Conservation (phyloP, 2,888 invertebrate genomes). For the Rhagium mordax region DNA sequence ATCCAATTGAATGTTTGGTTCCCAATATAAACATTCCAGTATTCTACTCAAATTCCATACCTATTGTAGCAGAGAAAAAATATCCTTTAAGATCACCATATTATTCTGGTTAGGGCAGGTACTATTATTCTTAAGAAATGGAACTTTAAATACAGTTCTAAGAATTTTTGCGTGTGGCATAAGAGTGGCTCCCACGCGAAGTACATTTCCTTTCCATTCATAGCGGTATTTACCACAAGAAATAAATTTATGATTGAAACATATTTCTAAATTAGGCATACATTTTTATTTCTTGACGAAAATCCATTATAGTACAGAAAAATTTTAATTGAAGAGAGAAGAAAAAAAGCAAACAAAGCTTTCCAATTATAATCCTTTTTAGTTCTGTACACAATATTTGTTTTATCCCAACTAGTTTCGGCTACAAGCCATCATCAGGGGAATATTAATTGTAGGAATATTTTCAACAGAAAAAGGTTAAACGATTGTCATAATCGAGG, state of each 20-base stretch:
- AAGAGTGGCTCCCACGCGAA: not conserved
- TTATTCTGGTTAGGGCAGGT: slow-evolving; percentile 3
- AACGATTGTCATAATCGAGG: too few species aligned
- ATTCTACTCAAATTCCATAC: slow-evolving; percentile 14
- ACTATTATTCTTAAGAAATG: slow-evolving; percentile 4
- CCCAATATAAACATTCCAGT: not conserved
- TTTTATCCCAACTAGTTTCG: too few species aligned
- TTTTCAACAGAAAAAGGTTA: too few species aligned
- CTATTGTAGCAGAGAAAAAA: slow-evolving; percentile 7
- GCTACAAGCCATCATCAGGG: too few species aligned
- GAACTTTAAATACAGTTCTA: not conserved
- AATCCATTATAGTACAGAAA: too few species aligned
- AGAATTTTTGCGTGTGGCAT: slow-evolving; percentile 18
- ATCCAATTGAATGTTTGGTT: not conserved
- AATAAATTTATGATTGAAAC: not conserved
- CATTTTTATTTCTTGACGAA: too few species aligned
- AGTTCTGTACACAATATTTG: too few species aligned
- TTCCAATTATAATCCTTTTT: too few species aligned
- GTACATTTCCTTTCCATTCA: not conserved
- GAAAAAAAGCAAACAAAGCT: too few species aligned
- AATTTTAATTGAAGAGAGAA: too few species aligned
- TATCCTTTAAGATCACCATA: not conserved
- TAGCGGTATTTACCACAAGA: not conserved
- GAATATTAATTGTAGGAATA: too few species aligned
- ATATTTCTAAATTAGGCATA: not conserved